Base-by-base conservation (phyloP, 2,113 vertebrate genomes). In the Atlantisia rogersi region DNA sequence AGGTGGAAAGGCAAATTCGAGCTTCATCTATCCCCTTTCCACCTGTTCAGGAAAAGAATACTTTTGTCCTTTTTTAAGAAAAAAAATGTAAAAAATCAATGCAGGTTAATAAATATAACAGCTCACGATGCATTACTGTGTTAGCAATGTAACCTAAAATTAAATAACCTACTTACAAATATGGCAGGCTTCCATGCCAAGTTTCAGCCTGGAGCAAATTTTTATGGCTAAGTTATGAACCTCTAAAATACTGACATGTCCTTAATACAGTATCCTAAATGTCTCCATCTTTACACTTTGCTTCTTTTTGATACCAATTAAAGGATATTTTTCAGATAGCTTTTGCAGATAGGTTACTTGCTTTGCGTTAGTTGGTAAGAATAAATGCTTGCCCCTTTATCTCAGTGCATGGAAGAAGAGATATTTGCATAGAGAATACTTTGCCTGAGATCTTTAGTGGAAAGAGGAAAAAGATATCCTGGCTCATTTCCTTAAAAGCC, bases 151-250 rank as follows among this genome's bases (percentile, higher is more conserved):
- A 95, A 91, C 73, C 73, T 86, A 79, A 94, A 94, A 96, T 96
- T 89, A 91, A 96, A 92, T 93, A 96, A 95, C 80, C 86, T 95
- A 95, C 90, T 97, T 95, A 82, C 82, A 96, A 94, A 96, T 92
- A 95, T 88, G 92, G 92, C 86, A 95, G 31, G 42, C 15, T 96
- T 96, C 92, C 92, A 95, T 68, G 86, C 76, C 88, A 96, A 95
- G 60, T 79, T 94, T 90, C 71, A 94, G 56, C 88, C 88, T 71
- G 39, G 58, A 96, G 93, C 82, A 87, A 95, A 94, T 96, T 96
- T 97, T 97, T 97, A 96, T 91, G 65, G 84, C 91, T 83, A 97
- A 95, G 84, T 97, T 97, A 95, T 88, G 90, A 95, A 96, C 79
- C 35, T 95, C 56, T 96, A 64, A 94, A 95, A 94, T 88, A 53